Evolutionary conservation across 2,888 invertebrate species (phyloP).

Genomic region (Orthosia incerta): DNA sequence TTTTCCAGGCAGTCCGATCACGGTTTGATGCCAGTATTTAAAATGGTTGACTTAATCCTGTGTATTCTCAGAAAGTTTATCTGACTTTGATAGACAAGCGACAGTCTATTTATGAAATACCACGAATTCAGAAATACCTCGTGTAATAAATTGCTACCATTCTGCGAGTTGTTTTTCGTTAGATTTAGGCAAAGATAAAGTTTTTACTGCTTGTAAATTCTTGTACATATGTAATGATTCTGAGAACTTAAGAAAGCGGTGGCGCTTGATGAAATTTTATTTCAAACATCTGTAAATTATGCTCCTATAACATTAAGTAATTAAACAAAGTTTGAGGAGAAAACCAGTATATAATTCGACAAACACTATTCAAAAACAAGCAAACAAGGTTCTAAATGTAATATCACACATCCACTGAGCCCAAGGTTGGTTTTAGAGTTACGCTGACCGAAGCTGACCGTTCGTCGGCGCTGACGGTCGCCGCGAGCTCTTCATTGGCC

Average conservation of each 20-base stretch:
- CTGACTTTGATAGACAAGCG: conserved; percentile 8
- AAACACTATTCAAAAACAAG: background rate
- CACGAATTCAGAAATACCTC: background rate
- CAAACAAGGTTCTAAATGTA: background rate
- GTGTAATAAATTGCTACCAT: background rate
- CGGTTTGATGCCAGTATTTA: background rate
- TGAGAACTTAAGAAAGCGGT: background rate
- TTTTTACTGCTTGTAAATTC: background rate
- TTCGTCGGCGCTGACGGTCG: too few species aligned
- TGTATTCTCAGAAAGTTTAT: conserved; percentile 3
- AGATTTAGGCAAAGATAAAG: background rate
- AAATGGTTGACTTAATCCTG: background rate
- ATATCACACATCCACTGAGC: too few species aligned
- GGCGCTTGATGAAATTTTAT: background rate
- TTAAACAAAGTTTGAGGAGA: background rate
- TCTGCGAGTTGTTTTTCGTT: background rate
- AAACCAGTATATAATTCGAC: background rate
- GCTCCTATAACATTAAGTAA: background rate
- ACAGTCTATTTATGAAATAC: background rate
- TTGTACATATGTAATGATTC: background rate
- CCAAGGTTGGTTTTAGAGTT: too few species aligned
- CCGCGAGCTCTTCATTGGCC: too few species aligned
- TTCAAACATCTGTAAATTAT: background rate
- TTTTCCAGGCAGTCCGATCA: conserved; percentile 7
- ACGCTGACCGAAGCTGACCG: too few species aligned